These are phyloP conservation scores for Harmothoe impar DNA, from an alignment of 2,888 invertebrate species.

Conservation along the genomic window DNA sequence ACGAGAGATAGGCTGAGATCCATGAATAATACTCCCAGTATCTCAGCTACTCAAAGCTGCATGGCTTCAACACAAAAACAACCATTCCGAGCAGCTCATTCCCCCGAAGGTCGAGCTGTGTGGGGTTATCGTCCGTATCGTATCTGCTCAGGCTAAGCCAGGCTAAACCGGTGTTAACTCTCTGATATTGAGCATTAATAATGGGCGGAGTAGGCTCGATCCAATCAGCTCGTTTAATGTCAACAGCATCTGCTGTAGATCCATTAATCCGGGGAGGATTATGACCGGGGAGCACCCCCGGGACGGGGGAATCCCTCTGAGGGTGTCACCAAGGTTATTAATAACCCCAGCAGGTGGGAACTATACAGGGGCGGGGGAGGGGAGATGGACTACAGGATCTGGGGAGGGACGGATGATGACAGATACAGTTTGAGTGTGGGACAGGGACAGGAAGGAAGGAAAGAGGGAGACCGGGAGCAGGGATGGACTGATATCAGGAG, in stretches of 20 bases:
- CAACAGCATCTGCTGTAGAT: conserved; percentile 57
- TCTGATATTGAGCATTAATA: conserved; percentile 52
- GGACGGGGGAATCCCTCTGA: not conserved
- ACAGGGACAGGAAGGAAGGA: not conserved
- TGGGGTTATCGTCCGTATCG: not conserved
- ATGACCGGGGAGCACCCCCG: not conserved
- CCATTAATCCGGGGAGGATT: conserved; percentile 48
- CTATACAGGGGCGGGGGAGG: not conserved
- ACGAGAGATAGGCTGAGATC: not conserved
- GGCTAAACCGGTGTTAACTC: conserved; percentile 8
- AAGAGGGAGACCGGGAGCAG: not conserved
- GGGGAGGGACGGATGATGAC: not conserved
- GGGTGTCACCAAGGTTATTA: conserved; percentile 36
- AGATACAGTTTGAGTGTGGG: not conserved
- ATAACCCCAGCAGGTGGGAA: not conserved
- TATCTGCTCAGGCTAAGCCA: conserved; percentile 14
- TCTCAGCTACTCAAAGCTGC: not conserved
- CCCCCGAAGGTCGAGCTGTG: not conserved
- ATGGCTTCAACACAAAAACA: not conserved
- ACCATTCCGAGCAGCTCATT: not conserved
- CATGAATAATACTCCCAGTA: conserved; percentile 5
- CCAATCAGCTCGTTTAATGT: conserved; percentile 49
- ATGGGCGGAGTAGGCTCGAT: not conserved
- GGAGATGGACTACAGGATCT: not conserved
- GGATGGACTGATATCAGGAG: not conserved